These are phyloP conservation scores for Thamnophis elegans DNA, from an alignment of 2,797 vertebrate species.

Conservation along the genomic window DNA sequence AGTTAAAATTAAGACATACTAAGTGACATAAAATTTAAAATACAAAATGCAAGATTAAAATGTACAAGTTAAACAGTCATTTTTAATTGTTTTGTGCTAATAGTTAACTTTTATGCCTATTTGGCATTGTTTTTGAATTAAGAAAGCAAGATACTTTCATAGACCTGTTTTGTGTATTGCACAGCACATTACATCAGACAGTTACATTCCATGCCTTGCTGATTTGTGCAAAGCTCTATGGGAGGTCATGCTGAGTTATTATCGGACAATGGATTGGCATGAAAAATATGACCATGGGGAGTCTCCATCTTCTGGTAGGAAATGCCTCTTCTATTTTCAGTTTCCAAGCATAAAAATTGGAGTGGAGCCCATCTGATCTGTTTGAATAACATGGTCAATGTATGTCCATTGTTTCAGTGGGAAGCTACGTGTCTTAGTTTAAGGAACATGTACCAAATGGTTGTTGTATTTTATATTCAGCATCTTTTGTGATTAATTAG, in stretches of 20 bases:
- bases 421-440: not conserved
- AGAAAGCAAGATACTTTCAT: not conserved
- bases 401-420: not conserved
- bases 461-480: not conserved
- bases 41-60: not conserved
- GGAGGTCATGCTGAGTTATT: conserved; percentile 99
- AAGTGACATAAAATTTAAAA: not conserved
- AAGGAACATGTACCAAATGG: not conserved
- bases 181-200: conserved; percentile 95
- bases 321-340: conserved; percentile 13
- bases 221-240: conserved; percentile 98
- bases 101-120: not conserved
- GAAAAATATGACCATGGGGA: conserved; percentile 83
- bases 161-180: not conserved
- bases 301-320: conserved; percentile 74
- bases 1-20: not conserved
- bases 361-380: not conserved
- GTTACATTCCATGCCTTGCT: conserved; percentile 96
- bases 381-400: not conserved
- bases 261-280: conserved; percentile 96
- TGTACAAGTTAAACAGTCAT: not conserved
- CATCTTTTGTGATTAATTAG: not conserved
- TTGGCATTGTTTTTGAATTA: not conserved
- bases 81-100: not conserved
- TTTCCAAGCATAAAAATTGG: not conserved